Evolutionary conservation across 2,797 vertebrate species (phyloP), one percentile per base, ranked within the genome.

Genomic region (Sphenopsis melanotis): DNA sequence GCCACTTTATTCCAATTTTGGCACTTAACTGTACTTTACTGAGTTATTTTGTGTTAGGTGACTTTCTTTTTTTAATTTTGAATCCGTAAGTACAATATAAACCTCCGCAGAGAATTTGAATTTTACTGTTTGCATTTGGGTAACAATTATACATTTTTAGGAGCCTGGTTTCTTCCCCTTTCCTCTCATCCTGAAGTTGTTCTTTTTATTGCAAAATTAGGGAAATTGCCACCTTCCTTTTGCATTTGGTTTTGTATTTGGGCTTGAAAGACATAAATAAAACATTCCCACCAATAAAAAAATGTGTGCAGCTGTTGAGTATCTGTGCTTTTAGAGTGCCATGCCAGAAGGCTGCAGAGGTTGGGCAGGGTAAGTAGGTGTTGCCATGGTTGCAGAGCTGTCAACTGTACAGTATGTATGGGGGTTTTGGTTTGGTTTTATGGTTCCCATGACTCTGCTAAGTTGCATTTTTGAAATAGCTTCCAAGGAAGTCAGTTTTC

Each of bases 201-300:
- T 95, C 94, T 95, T 96, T 93, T 56, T 94, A 83, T 84, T 89
- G 91, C 87, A 97, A 86, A 89, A 91, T 94, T 97, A 97, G 94
- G 87, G 87, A 96, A 92, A 94, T 30, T 86, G 29, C 85, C 72
- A 94, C 77, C 89, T 96, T 96, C 64, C 95, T 93, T 87, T 97
- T 93, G 96, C 77, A 68, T 97, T 96, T 97, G 93, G 82, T 96
- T 97, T 97, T 97, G 90, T 96, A 94, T 94, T 97, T 97, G 97
- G 94, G 96, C 97, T 98, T 97, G 83, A 96, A 97, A 95, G 96
- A 89, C 78, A 61, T 95, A 90, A 96, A 95, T 96, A 77, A 68
- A 95, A 97, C 94, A 96, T 97, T 97, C 95, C 96, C 95, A 96
- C 93, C 96, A 77, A 56, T 53, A 82, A 80, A 79, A 80, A 78